Conservation (phyloP, 1,140 invertebrate genomes). For the Macrocentrus cingulum region DNA sequence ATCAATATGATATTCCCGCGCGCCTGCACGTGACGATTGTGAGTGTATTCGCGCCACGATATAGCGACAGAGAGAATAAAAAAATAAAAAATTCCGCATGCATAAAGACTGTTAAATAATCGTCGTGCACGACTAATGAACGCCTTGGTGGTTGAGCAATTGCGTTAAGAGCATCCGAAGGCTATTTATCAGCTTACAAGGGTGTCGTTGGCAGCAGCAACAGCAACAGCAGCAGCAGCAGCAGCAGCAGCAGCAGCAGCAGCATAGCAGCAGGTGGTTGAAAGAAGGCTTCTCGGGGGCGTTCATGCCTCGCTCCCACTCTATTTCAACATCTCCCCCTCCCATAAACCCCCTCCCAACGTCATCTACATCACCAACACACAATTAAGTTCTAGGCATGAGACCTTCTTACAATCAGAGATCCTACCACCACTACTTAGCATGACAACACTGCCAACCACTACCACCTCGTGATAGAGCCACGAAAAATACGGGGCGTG, state of each 20-base stretch:
- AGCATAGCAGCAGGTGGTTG: constrained; percentile 23
- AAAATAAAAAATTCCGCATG: not conserved
- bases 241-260: too few relatives aligned
- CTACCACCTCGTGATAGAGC: constrained; percentile 3
- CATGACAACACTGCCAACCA: not conserved
- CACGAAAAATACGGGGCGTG: constrained; percentile 11
- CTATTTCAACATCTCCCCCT: constrained; percentile 24
- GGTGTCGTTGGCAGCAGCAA: not conserved
- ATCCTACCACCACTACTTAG: constrained; percentile 2
- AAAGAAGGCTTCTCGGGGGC: not conserved
- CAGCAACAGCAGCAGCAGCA: not conserved
- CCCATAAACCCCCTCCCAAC: constrained; percentile 35
- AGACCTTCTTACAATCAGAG: constrained; percentile 16
- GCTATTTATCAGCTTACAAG: not conserved
- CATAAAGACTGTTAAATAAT: not conserved
- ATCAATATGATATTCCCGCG: too few relatives aligned
- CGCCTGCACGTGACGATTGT: too few relatives aligned
- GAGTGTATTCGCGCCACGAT: too few relatives aligned
- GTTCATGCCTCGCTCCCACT: constrained; percentile 9
- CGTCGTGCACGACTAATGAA: not conserved
- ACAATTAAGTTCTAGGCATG: not conserved
- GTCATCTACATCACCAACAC: constrained; percentile 3
- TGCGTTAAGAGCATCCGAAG: too few relatives aligned
- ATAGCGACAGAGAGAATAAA: too few relatives aligned
- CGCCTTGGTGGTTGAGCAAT: too few relatives aligned